These are phyloP conservation scores for Hemiprocne comata DNA, from an alignment of 2,113 vertebrate species.

Conservation along the genomic window DNA sequence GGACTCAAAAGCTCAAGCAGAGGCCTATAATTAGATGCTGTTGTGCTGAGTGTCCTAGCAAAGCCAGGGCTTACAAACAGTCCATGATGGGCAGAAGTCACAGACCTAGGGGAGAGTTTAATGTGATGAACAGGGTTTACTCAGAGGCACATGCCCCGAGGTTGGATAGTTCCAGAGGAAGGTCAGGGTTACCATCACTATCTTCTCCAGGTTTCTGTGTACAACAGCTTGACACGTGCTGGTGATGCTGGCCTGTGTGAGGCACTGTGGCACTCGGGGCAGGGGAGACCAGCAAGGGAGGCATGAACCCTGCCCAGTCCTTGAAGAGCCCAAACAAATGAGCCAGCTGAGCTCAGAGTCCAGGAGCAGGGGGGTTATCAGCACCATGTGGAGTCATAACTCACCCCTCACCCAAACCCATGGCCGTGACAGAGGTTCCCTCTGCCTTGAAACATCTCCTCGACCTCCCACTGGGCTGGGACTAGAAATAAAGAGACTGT, in stretches of 20 bases:
- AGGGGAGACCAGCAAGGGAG: neutral
- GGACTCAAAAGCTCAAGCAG: neutral
- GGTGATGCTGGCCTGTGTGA: neutral
- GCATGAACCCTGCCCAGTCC: neutral
- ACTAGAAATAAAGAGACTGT: neutral
- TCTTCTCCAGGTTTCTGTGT: neutral
- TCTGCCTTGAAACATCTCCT: neutral
- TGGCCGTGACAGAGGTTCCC: rapidly evolving
- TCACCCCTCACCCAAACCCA: neutral
- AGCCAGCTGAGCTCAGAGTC: neutral
- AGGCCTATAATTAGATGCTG: neutral
- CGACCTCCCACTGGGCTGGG: rapidly evolving
- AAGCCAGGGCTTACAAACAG: neutral
- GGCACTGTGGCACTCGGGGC: neutral
- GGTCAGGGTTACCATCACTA: neutral
- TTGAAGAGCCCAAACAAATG: neutral
- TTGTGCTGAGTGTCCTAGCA: neutral
- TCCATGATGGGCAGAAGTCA: neutral
- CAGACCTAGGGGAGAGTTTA: neutral
- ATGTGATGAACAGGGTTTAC: neutral
- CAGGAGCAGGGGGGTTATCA: neutral
- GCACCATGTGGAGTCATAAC: neutral
- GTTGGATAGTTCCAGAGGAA: neutral
- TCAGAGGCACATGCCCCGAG: neutral
- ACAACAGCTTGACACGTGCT: neutral